Conservation (phyloP, 2,888 invertebrate genomes). For the Latheticus oryzae region DNA sequence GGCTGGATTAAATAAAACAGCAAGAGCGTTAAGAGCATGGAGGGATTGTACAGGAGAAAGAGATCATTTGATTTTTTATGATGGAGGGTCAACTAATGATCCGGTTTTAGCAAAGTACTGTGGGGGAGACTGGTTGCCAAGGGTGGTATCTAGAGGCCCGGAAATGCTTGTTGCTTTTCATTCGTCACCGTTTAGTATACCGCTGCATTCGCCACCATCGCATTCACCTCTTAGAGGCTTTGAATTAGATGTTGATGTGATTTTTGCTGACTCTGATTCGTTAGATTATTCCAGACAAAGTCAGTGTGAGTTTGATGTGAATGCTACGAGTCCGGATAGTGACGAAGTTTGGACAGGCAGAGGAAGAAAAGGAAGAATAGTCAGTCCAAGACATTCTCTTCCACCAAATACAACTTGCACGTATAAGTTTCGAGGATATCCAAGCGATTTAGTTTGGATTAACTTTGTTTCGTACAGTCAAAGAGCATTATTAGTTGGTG, state of each 20-base stretch:
- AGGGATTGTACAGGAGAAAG: slow-evolving; percentile 84
- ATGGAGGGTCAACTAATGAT: slow-evolving; percentile 85
- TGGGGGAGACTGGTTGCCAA: slow-evolving; percentile 87
- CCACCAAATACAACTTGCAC: slow-evolving; percentile 89
- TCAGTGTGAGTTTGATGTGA: slow-evolving; percentile 79
- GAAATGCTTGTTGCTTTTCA: slow-evolving; percentile 90
- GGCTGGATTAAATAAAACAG: slow-evolving; percentile 78
- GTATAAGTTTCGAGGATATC: slow-evolving; percentile 84
- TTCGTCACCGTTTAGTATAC: slow-evolving; percentile 86
- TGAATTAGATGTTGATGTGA: slow-evolving; percentile 87
- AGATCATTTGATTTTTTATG: slow-evolving; percentile 87
- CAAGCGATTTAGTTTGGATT: slow-evolving; percentile 86
- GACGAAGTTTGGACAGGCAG: slow-evolving; percentile 69
- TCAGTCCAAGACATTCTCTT: slow-evolving; percentile 85
- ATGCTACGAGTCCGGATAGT: slow-evolving; percentile 76
- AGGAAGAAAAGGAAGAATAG: slow-evolving; percentile 78
- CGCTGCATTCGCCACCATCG: slow-evolving; percentile 74
- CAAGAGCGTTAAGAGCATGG: slow-evolving; percentile 81
- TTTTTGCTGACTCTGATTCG: slow-evolving; percentile 89
- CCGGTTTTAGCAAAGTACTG: slow-evolving; percentile 88
- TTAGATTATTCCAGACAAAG: slow-evolving; percentile 80
- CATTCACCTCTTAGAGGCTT: slow-evolving; percentile 81
- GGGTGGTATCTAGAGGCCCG: slow-evolving; percentile 80
- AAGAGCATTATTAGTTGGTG: slow-evolving; percentile 75
- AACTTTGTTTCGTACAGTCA: slow-evolving; percentile 89